Base-by-base conservation (phyloP, 1,140 invertebrate genomes). In the Phthorimaea operculella region DNA sequence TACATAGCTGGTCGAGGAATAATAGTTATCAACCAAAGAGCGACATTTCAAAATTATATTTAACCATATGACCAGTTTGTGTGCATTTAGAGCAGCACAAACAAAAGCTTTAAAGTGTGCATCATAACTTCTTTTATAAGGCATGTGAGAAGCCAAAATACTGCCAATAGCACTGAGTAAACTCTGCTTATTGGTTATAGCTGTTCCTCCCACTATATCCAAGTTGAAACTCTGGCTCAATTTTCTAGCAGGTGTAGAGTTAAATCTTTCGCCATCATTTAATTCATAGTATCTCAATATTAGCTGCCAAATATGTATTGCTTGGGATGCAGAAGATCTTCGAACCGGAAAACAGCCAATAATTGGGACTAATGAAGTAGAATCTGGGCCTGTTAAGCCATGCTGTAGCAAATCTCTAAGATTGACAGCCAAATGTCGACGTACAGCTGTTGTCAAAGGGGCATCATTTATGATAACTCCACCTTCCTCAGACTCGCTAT, bases 81-180 rank as follows among this genome's bases (percentile, higher is more conserved):
- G 94, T 48, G 93, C 88, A 86, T 99, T 99, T 16, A 99, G 87
- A 49, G 94, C 97, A 51, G 96, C 92, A 86, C 96, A 99, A 49
- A 99, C 90, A 78, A 99, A 98, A 15, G 98, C 97, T 87, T 99
- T 99, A 75, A 99, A 99, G 86, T 98, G 96, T 4, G 97, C 95
- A 87, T 99, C 97, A 64, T 91, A 93, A 71, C 95, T 97, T 72
- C 97, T 89, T 80, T 98, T 98, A 59, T 98, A 96, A 0, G 92
- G 93, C 11, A 90, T 91, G 85, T 99, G 98, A 16, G 94, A 94
- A 16, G 92, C 89, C 50, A 98, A 90, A 54, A 99, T 97, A 63
- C 93, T 96, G 33, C 97, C 96, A 64, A 99, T 95, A 44, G 94
- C 92, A 64, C 93, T 93, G 21, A 99, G 85, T 62, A 99, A 88